These are phyloP conservation scores for Ammodramus savannarum DNA, from an alignment of 2,113 vertebrate species.

Conservation along the genomic window DNA sequence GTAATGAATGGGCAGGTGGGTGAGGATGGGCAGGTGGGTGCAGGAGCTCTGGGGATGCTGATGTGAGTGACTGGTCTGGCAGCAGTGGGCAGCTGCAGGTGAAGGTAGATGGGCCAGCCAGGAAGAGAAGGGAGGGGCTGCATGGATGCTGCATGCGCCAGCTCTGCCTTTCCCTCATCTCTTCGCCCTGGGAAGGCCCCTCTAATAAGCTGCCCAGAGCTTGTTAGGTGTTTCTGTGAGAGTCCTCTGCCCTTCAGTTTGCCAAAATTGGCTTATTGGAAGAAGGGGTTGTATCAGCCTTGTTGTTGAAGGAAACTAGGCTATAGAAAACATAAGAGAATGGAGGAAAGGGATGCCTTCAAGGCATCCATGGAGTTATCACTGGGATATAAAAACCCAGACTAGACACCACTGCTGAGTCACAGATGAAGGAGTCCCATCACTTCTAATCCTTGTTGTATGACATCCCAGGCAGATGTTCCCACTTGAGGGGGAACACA, in stretches of 20 bases:
- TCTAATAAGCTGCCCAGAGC: not conserved
- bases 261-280: not conserved
- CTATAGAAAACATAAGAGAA: not conserved
- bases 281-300: not conserved
- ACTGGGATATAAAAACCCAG: not conserved
- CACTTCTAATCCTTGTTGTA: not conserved
- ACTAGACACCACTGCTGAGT: not conserved
- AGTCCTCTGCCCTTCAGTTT: not conserved
- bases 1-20: not conserved
- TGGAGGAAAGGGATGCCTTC: not conserved
- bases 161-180: not conserved
- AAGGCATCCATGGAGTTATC: not conserved
- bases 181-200: not conserved
- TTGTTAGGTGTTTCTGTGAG: not conserved
- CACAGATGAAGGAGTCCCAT: not conserved
- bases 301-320: not conserved
- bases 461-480: not conserved
- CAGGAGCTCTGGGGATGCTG: not conserved
- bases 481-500: not conserved
- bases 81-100: not conserved
- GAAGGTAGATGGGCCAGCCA: not conserved
- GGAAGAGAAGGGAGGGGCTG: not conserved
- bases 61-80: not conserved
- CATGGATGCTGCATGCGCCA: rapidly evolving
- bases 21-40: not conserved